These are phyloP conservation scores for Phengaris alcon DNA, from an alignment of 2,888 invertebrate species.

Conservation along the genomic window DNA sequence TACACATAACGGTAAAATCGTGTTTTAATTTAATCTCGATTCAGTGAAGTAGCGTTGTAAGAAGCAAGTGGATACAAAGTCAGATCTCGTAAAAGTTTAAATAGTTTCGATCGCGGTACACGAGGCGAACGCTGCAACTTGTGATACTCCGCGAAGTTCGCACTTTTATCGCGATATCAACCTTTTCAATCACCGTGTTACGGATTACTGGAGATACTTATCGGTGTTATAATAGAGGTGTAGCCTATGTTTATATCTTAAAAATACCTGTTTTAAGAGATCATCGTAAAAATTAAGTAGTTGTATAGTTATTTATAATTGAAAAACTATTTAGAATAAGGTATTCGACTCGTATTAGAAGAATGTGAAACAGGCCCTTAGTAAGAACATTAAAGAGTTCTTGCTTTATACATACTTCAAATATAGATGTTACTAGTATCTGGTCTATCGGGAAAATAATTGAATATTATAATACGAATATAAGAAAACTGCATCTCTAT, in stretches of 20 bases:
- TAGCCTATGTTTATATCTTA: too few relatives aligned
- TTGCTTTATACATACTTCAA: too few relatives aligned
- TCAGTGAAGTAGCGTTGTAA: neutral
- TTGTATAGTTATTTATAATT: too few relatives aligned
- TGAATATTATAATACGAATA: neutral
- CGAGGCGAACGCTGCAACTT: neutral
- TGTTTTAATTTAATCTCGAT: conserved; percentile 2
- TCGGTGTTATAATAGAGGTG: too few relatives aligned
- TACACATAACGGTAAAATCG: neutral
- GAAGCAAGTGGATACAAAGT: conserved; percentile 3
- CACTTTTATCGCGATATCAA: neutral
- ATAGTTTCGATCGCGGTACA: conserved; percentile 4
- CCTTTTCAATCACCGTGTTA: neutral
- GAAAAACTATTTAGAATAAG: too few relatives aligned
- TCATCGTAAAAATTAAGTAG: too few relatives aligned
- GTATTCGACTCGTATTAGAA: too few relatives aligned
- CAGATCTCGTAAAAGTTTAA: neutral
- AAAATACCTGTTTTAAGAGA: too few relatives aligned
- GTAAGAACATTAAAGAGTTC: neutral
- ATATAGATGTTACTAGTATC: neutral
- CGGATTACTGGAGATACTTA: too few relatives aligned
- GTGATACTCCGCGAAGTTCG: neutral
- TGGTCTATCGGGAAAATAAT: neutral
- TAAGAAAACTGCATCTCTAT: neutral
- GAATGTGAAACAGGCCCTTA: too few relatives aligned